These are phyloP conservation scores for Typhlomys cinereus DNA, from an alignment of 2,113 vertebrate species.

Conservation along the genomic window DNA sequence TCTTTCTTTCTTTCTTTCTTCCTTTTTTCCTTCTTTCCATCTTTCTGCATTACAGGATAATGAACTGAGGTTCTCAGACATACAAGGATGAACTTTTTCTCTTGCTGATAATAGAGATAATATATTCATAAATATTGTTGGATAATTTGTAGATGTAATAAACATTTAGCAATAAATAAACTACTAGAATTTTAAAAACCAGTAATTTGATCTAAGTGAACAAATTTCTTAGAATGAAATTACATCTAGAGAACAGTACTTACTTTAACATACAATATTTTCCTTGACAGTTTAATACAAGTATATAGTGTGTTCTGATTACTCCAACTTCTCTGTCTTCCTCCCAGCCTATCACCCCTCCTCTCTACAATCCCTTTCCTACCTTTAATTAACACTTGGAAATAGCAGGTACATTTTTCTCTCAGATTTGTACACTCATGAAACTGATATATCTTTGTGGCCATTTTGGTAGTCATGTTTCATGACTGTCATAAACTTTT, in stretches of 20 bases:
- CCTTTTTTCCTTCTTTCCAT: too few species aligned
- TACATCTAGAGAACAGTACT: not conserved
- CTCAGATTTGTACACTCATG: not conserved
- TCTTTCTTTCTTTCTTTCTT: too few species aligned
- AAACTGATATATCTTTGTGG: not conserved
- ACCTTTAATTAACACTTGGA: not conserved
- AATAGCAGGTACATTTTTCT: not conserved
- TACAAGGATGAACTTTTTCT: not conserved
- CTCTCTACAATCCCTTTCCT: too few species aligned
- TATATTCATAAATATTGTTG: not conserved
- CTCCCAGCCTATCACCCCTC: too few species aligned
- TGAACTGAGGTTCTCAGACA: not conserved
- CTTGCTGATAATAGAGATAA: not conserved
- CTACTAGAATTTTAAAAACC: not conserved
- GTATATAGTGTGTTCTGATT: too few species aligned
- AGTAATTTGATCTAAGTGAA: slow-evolving; percentile 1
- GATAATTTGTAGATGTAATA: not conserved
- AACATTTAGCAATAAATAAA: not conserved
- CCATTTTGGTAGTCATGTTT: not conserved
- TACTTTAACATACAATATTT: not conserved
- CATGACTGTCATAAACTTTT: not conserved
- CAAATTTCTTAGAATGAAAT: not conserved
- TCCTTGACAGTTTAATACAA: too few species aligned
- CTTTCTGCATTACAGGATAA: not conserved
- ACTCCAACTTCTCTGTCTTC: too few species aligned